These are phyloP conservation scores for Gallinago paraguaiae DNA, from an alignment of 2,113 vertebrate species.

Conservation along the genomic window DNA sequence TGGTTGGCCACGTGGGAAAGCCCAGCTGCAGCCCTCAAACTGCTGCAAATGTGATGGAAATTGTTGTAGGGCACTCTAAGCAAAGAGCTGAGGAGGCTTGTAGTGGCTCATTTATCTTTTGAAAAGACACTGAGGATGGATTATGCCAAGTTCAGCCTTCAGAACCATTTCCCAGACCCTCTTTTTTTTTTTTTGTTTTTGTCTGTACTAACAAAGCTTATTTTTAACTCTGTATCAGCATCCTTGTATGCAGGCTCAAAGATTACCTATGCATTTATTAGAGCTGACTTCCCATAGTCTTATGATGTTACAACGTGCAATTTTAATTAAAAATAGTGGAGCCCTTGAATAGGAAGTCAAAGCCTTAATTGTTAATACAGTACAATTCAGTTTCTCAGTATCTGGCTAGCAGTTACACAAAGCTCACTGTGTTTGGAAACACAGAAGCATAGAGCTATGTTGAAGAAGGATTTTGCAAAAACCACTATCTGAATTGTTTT, in stretches of 20 bases:
- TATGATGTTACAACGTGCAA: neutral
- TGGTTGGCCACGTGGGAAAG: neutral
- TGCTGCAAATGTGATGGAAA: neutral
- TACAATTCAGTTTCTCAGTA: neutral
- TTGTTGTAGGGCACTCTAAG: rapidly evolving
- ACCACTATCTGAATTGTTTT: neutral
- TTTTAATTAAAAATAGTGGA: neutral
- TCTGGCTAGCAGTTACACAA: neutral
- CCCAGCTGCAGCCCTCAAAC: neutral
- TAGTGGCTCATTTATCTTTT: neutral
- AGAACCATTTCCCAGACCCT: neutral
- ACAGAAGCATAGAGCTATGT: neutral
- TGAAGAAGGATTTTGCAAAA: neutral
- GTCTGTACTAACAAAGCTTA: neutral
- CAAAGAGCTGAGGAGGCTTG: neutral
- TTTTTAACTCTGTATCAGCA: neutral
- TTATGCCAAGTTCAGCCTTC: neutral
- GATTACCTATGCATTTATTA: neutral
- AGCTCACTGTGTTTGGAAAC: neutral
- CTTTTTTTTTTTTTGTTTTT: neutral
- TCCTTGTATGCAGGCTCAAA: neutral
- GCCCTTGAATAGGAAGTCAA: constrained; percentile 10
- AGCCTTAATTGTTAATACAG: neutral
- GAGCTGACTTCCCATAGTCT: neutral
- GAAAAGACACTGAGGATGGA: neutral